A percentile compares a stretch with the other conserved stretches of the same genome.
phyloP scores from a whole-genome alignment of 2,888 invertebrate genomes.

The Eumacrocentrus americanus region DNA sequence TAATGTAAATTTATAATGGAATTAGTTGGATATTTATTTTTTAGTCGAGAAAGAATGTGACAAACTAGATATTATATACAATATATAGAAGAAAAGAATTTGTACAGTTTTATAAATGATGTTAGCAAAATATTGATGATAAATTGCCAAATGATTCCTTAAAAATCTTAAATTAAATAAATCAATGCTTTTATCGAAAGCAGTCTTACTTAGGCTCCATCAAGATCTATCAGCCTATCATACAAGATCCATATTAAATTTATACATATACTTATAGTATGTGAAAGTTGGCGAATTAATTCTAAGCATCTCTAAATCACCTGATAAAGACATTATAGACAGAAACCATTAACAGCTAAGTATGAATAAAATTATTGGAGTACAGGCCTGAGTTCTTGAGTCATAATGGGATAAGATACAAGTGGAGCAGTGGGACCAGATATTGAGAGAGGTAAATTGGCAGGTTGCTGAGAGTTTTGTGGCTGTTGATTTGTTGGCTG shows the following conservation, averaged over 20 bases:
- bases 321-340: background rate
- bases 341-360: too few relatives aligned
- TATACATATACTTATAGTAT: background rate
- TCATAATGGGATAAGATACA: constrained; percentile 73
- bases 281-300: too few relatives aligned
- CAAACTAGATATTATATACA: too few relatives aligned
- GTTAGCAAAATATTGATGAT: too few relatives aligned
- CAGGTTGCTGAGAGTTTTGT: constrained; percentile 61
- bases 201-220: background rate
- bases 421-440: constrained; percentile 69
- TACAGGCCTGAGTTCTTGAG: constrained; percentile 63
- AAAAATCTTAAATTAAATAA: too few relatives aligned
- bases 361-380: constrained; percentile 47
- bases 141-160: too few relatives aligned
- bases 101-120: too few relatives aligned
- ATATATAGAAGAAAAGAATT: too few relatives aligned
- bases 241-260: background rate
- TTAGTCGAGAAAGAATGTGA: too few relatives aligned
- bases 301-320: background rate
- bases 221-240: too few relatives aligned
- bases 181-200: background rate
- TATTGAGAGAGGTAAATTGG: constrained; percentile 64
- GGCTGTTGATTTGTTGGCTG: constrained; percentile 57
- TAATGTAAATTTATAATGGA: too few relatives aligned
- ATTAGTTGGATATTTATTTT: too few relatives aligned